Percentiles rank a stretch among this genome's conserved stretches.
Evolutionary conservation across 2,113 vertebrate species (phyloP).

Genomic region (Diglossa brunneiventris): DNA sequence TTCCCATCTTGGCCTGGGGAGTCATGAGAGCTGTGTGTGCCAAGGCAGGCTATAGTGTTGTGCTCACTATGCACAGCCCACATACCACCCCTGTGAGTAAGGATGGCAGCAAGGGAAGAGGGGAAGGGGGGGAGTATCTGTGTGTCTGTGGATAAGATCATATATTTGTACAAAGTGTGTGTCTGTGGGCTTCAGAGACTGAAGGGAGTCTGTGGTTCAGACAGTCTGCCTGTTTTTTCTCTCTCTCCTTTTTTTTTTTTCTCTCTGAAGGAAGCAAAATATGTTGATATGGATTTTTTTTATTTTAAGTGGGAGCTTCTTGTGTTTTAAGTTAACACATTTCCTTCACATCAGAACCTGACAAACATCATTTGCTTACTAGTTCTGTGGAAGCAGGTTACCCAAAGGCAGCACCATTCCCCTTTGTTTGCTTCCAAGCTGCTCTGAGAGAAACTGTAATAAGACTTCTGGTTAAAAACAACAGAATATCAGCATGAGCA

Average conservation of each 20-base stretch:
- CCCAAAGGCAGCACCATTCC: not conserved
- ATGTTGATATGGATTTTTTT: constrained; percentile 53
- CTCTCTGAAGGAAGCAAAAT: constrained; percentile 49
- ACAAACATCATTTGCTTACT: constrained; percentile 9
- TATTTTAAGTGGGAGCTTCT: not conserved
- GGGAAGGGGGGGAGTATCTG: not conserved
- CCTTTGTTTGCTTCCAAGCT: not conserved
- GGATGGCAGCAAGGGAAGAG: constrained; percentile 1
- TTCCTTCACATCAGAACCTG: constrained; percentile 7
- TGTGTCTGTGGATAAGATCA: constrained; percentile 56
- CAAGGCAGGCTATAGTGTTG: constrained; percentile 17
- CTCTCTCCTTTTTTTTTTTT: not conserved
- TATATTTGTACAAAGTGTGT: constrained; percentile 55
- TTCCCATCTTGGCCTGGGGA: not conserved
- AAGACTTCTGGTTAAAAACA: not conserved
- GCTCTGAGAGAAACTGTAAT: not conserved
- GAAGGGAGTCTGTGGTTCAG: constrained; percentile 71
- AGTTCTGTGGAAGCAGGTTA: constrained; percentile 22
- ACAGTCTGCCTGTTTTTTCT: constrained; percentile 36
- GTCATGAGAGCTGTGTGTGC: not conserved
- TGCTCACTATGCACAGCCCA: not conserved
- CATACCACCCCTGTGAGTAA: constrained; percentile 39
- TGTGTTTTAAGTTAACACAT: constrained; percentile 40
- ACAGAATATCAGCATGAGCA: not conserved
- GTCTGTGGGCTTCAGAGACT: constrained; percentile 64